These are phyloP conservation scores for Psittacula derbiana DNA, from an alignment of 2,797 vertebrate species.

Conservation along the genomic window DNA sequence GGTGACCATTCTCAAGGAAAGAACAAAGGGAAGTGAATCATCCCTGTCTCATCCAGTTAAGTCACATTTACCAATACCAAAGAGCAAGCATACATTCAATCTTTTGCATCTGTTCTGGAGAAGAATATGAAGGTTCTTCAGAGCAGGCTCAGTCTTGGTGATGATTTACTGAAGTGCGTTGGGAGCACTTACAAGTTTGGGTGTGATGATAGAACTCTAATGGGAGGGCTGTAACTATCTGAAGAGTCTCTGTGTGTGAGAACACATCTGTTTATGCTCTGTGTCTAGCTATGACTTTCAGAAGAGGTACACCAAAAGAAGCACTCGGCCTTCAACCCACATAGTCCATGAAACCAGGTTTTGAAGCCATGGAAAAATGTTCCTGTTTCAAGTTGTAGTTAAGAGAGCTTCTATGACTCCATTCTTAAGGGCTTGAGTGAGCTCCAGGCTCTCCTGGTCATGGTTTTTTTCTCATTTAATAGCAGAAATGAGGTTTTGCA, in stretches of 20 bases:
- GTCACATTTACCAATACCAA: neutral
- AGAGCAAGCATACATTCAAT: neutral
- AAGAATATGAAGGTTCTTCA: neutral
- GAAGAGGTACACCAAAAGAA: neutral
- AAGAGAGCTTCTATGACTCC: neutral
- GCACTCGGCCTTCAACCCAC: neutral
- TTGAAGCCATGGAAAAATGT: neutral
- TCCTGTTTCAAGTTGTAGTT: neutral
- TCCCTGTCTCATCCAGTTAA: neutral
- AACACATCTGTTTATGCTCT: neutral
- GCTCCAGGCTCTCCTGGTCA: neutral
- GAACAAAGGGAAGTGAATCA: neutral
- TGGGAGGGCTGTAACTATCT: neutral
- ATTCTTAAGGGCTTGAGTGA: neutral
- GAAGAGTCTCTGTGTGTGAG: neutral
- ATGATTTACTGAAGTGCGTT: neutral
- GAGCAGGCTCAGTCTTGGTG: accelerated
- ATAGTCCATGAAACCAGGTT: neutral
- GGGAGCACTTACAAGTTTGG: neutral
- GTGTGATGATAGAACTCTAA: neutral
- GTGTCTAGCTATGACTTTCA: neutral
- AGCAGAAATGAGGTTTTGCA: neutral
- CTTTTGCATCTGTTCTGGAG: neutral
- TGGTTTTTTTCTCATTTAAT: neutral
- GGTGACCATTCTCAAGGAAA: neutral